Conservation (phyloP, 2,888 invertebrate genomes). For the Philereme transversata region DNA sequence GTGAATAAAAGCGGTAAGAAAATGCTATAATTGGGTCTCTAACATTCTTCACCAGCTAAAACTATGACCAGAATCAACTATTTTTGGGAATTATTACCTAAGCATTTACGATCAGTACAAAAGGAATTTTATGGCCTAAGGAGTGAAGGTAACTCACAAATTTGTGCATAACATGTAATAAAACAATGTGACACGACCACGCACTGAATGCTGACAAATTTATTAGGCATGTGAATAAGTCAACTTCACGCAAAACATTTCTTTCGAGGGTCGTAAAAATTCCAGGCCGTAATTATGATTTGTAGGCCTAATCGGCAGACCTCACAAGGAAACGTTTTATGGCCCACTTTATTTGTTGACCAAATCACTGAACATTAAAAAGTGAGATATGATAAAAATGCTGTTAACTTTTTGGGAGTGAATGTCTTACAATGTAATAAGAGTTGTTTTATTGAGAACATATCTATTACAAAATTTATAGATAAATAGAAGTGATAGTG, state of each 20-base stretch:
- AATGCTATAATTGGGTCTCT: constrained; percentile 27
- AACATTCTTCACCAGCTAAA: constrained; percentile 14
- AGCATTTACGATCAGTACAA: constrained; percentile 43
- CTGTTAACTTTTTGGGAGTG: constrained; percentile 18
- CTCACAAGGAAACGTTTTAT: constrained; percentile 25
- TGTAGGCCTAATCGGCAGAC: constrained; percentile 35
- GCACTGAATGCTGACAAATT: constrained; percentile 49
- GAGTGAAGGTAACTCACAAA: constrained; percentile 46
- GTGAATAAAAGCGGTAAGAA: no score
- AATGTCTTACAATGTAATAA: constrained; percentile 8
- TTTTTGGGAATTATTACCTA: constrained; percentile 12
- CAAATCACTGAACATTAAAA: constrained; percentile 23
- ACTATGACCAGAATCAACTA: constrained; percentile 18
- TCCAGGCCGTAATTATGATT: constrained; percentile 32
- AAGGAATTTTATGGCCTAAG: constrained; percentile 44
- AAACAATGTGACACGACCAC: constrained; percentile 52
- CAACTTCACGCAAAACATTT: constrained; percentile 46
- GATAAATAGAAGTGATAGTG: no score
- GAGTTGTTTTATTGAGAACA: constrained; percentile 1
- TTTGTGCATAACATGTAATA: constrained; percentile 54
- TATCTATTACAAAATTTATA: background rate
- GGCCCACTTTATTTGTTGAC: constrained; percentile 19
- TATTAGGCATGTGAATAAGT: constrained; percentile 49
- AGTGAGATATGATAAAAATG: constrained; percentile 24
- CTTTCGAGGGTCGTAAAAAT: constrained; percentile 38